Percentiles rank a stretch among this genome's conserved stretches.
phyloP scores from a whole-genome alignment of 2,113 vertebrate genomes.

The Hemiscyllium ocellatum region DNA sequence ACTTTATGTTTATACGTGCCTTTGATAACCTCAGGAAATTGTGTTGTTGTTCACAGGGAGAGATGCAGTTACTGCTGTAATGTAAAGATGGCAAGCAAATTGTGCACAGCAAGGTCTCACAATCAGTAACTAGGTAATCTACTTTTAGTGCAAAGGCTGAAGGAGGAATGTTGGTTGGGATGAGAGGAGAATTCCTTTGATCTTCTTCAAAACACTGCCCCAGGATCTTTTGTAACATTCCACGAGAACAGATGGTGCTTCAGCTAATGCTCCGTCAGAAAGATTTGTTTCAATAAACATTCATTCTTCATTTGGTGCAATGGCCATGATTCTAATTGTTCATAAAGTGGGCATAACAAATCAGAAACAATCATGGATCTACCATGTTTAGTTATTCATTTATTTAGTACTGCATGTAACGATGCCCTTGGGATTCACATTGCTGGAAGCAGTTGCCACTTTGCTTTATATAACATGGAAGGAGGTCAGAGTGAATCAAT shows the following conservation, averaged over 20 bases:
- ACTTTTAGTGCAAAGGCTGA: neutral
- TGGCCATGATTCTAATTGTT: neutral
- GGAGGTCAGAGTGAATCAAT: neutral
- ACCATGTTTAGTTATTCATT: neutral
- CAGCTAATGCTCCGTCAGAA: neutral
- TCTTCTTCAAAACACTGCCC: neutral
- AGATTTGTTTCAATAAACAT: neutral
- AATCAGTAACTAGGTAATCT: too few species aligned
- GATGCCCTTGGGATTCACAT: neutral
- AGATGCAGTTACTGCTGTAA: neutral
- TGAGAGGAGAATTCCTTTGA: neutral
- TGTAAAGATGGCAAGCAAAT: neutral
- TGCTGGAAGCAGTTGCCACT: neutral
- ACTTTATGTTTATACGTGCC: neutral
- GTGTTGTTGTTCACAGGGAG: neutral
- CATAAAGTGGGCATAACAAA: neutral
- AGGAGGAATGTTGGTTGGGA: neutral
- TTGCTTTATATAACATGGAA: neutral
- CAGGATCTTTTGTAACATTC: neutral
- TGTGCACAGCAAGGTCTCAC: neutral
- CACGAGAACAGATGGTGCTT: neutral
- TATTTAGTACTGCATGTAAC: neutral
- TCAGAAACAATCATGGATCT: neutral
- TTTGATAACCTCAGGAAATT: neutral
- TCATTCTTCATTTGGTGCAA: neutral